Conservation (phyloP, 1,140 invertebrate genomes). For the Atta texana region DNA sequence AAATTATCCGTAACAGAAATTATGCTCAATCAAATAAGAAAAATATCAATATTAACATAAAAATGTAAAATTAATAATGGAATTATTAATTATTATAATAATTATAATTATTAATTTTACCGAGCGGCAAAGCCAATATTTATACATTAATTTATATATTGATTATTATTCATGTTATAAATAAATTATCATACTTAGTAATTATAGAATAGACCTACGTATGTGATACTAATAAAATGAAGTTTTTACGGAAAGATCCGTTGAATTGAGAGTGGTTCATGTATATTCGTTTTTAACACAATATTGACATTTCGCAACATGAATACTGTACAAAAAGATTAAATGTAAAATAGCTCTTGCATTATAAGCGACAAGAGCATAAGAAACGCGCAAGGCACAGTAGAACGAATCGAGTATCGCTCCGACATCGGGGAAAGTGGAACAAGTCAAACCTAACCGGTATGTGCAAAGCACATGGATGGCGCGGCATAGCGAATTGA, state of each 20-base stretch:
- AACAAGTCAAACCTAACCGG: conserved; percentile 32
- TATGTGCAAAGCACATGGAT: background rate
- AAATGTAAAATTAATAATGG: background rate
- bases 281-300: background rate
- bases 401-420: conserved; percentile 48
- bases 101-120: background rate
- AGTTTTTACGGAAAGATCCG: background rate
- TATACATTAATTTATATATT: background rate
- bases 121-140: background rate
- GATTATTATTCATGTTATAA: background rate
- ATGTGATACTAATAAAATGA: background rate
- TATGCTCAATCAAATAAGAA: background rate
- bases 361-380: background rate
- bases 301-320: background rate
- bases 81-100: conserved; percentile 12
- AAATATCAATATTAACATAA: background rate
- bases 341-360: conserved; percentile 14
- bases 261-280: background rate
- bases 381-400: conserved; percentile 26
- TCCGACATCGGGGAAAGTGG: conserved; percentile 39
- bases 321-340: background rate
- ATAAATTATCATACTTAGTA: background rate
- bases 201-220: background rate
- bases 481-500: background rate
- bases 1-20: background rate